These are phyloP conservation scores for Microtus oregoni DNA, from an alignment of 2,113 vertebrate genomes.

Conservation along the genomic window DNA sequence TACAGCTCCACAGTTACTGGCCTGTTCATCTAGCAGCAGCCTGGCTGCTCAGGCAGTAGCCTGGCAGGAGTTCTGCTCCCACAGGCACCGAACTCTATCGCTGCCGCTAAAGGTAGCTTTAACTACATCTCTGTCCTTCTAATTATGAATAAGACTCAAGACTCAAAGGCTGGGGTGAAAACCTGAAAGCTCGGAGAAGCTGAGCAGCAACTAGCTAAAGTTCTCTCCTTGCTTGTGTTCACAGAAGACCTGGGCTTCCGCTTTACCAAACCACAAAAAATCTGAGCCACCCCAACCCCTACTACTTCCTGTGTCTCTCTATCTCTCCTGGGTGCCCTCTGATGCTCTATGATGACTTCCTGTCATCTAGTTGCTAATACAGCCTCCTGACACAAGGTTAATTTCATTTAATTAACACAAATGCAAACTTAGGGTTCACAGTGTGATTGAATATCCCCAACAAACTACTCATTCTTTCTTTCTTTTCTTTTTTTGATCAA, in stretches of 20 bases:
- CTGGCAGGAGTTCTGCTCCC: not conserved
- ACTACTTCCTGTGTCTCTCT: no score
- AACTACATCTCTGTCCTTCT: not conserved
- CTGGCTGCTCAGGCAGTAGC: not conserved
- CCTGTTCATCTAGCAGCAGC: not conserved
- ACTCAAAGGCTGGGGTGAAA: not conserved
- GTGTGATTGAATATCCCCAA: no score
- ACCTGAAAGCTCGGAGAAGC: not conserved
- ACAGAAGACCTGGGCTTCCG: no score
- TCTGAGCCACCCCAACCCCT: no score
- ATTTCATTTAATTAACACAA: no score
- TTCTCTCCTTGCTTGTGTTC: not conserved
- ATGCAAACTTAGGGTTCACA: no score
- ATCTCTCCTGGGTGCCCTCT: no score
- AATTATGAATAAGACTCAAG: not conserved
- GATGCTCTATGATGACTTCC: no score
- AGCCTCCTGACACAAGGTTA: no score
- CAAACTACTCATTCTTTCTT: not conserved
- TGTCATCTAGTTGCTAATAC: no score
- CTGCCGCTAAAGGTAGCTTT: not conserved
- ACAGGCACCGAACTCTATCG: not conserved
- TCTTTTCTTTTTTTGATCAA: no score
- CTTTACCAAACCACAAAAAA: no score
- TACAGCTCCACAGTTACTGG: not conserved
- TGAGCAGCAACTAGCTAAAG: not conserved